These are phyloP conservation scores for Xenopus borealis DNA, from an alignment of 2,113 vertebrate genomes.

Conservation along the genomic window DNA sequence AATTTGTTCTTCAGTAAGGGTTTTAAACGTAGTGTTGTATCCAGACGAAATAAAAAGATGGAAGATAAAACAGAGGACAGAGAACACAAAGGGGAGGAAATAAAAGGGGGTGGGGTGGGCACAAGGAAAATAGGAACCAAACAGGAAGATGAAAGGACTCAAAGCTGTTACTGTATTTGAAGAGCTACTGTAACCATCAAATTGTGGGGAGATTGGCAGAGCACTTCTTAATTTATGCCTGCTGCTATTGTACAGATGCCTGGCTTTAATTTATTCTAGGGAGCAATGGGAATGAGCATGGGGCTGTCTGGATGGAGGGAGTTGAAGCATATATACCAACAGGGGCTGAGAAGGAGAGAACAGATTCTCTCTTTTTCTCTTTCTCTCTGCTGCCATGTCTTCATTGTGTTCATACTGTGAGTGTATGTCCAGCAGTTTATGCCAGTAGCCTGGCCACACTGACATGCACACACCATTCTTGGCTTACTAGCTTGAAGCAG, in stretches of 20 bases:
- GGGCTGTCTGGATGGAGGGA: conserved; percentile 24
- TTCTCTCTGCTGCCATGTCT: conserved; percentile 5
- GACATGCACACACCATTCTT: conserved; percentile 18
- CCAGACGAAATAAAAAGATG: conserved; percentile 17
- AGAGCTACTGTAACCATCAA: conserved; percentile 42
- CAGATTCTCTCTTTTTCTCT: conserved; percentile 29
- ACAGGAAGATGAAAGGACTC: conserved; percentile 46
- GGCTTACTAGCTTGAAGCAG: conserved; percentile 32
- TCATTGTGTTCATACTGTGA: conserved; percentile 26
- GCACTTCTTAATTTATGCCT: conserved; percentile 52
- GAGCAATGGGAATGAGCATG: conserved; percentile 14
- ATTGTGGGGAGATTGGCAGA: conserved; percentile 54
- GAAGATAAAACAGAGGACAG: conserved; percentile 13
- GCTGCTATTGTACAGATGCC: conserved; percentile 35
- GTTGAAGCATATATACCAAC: conserved; percentile 24
- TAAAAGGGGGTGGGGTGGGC: neutral
- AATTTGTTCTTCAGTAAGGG: neutral
- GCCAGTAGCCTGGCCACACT: conserved; percentile 12
- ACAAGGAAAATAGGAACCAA: conserved; percentile 39
- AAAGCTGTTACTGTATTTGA: conserved; percentile 39
- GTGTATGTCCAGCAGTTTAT: conserved; percentile 13
- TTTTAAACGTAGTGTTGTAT: conserved; percentile 13
- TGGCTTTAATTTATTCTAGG: conserved; percentile 42
- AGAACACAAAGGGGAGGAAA: conserved; percentile 2
- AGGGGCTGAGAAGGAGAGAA: conserved; percentile 22